A percentile compares a stretch with the other conserved stretches of the same genome.
Conservation (phyloP, 53 echinoderm and acorn worm genomes). For the Patiria pectinifera region DNA sequence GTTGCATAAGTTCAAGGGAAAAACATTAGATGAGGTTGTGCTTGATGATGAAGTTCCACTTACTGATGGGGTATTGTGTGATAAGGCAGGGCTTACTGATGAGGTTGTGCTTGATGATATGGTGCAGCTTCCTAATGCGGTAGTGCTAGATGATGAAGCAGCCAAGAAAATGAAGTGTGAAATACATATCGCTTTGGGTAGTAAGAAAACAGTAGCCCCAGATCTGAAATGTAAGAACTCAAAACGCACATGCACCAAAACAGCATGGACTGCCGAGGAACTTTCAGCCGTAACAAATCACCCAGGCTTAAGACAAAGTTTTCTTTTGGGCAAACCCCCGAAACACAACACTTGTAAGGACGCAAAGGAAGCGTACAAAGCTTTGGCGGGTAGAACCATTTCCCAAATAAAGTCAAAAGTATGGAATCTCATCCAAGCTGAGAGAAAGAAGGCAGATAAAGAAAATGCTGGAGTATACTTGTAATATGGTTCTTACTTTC, state of each 20-base stretch:
- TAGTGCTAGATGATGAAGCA: too few species aligned
- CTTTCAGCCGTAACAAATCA: not conserved
- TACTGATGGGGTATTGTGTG: not conserved
- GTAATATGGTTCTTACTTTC: too few species aligned
- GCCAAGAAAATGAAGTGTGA: too few species aligned
- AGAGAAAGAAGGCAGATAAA: not conserved
- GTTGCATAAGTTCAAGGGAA: constrained; percentile 58
- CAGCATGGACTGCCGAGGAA: not conserved
- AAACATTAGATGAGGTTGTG: constrained; percentile 54
- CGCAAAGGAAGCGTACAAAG: not conserved
- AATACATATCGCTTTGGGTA: too few species aligned
- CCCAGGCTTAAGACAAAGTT: not conserved
- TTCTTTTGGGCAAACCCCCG: not conserved
- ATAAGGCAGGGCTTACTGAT: not conserved
- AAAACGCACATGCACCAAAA: not conserved
- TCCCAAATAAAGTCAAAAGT: not conserved
- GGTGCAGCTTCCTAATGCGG: too few species aligned
- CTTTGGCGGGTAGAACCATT: not conserved
- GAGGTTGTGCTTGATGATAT: not conserved
- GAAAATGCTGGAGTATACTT: too few species aligned
- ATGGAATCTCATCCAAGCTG: not conserved
- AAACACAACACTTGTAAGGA: not conserved
- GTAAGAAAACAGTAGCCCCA: not conserved
- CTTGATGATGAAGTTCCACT: not conserved
- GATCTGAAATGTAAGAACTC: not conserved